Conservation (phyloP, 2,797 vertebrate genomes). For the Enteromius argenteus region DNA sequence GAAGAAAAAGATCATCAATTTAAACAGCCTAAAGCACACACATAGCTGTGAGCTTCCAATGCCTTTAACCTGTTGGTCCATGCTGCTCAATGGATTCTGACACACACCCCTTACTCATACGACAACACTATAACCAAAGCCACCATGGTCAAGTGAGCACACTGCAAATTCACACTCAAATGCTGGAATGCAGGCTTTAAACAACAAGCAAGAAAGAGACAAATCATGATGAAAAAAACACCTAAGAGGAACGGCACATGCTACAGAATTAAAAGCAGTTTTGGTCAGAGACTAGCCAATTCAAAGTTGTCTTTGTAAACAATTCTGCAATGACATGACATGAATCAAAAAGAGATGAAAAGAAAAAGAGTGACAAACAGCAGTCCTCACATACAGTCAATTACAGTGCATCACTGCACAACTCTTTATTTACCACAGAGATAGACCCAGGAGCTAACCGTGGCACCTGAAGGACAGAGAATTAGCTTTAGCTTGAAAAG, state of each 20-base stretch:
- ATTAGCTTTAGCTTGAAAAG: conserved; percentile 1
- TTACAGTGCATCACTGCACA: conserved; percentile 31
- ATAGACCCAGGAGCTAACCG: conserved; percentile 95
- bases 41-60: not conserved
- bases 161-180: not conserved
- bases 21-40: not conserved
- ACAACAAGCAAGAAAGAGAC: conserved; percentile 6
- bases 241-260: not conserved
- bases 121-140: conserved; percentile 30
- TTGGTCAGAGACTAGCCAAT: not conserved
- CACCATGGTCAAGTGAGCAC: not conserved
- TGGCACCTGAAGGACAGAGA: conserved; percentile 81
- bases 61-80: not conserved
- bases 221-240: not conserved
- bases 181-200: conserved; percentile 31
- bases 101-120: not conserved
- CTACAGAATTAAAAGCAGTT: not conserved
- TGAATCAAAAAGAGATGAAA: not conserved
- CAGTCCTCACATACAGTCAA: not conserved
- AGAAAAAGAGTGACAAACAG: not conserved
- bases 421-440: conserved; percentile 92
- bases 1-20: not conserved
- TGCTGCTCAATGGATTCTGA: not conserved
- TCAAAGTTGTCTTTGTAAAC: not conserved
- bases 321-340: not conserved